These are phyloP conservation scores for Pangasius djambal DNA, from an alignment of 2,797 vertebrate species.

Conservation along the genomic window DNA sequence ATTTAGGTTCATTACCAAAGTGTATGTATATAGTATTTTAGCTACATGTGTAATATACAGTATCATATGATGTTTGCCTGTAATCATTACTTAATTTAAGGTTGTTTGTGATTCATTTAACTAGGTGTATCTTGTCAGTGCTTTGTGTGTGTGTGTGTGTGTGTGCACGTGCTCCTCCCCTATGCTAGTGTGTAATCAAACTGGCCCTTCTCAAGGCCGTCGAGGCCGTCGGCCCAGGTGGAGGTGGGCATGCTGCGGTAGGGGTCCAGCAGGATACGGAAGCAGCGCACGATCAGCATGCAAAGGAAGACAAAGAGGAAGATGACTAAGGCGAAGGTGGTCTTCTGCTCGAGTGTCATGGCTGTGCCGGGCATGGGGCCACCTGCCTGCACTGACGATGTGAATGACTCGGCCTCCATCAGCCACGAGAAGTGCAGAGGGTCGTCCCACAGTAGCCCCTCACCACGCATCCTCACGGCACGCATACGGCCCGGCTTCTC, in stretches of 20 bases:
- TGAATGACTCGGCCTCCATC: slow-evolving; percentile 79
- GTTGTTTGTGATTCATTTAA: background rate
- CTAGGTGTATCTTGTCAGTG: background rate
- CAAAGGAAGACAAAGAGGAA: slow-evolving; percentile 84
- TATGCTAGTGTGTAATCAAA: slow-evolving; percentile 83
- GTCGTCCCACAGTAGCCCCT: slow-evolving; percentile 64
- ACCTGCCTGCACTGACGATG: slow-evolving; percentile 70
- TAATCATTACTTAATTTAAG: slow-evolving; percentile 19
- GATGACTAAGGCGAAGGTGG: slow-evolving; percentile 81
- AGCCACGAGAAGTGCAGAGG: slow-evolving; percentile 69
- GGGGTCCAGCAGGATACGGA: slow-evolving; percentile 83
- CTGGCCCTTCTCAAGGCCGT: slow-evolving; percentile 85
- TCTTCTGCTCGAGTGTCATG: slow-evolving; percentile 87
- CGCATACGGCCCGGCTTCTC: slow-evolving; percentile 62
- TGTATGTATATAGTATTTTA: slow-evolving; percentile 6
- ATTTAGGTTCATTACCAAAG: slow-evolving; percentile 15
- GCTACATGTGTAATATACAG: slow-evolving; percentile 1
- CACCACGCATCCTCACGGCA: slow-evolving; percentile 73
- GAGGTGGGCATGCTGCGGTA: slow-evolving; percentile 86
- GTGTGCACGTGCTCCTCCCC: background rate
- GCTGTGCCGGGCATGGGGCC: slow-evolving; percentile 65
- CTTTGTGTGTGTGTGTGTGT: background rate
- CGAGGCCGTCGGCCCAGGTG: slow-evolving; percentile 82
- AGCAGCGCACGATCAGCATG: slow-evolving; percentile 83
- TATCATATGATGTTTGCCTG: background rate